Percentiles rank a stretch among this genome's conserved stretches.
phyloP scores from a whole-genome alignment of 2,797 vertebrate species.

The Serranus cabrilla region DNA sequence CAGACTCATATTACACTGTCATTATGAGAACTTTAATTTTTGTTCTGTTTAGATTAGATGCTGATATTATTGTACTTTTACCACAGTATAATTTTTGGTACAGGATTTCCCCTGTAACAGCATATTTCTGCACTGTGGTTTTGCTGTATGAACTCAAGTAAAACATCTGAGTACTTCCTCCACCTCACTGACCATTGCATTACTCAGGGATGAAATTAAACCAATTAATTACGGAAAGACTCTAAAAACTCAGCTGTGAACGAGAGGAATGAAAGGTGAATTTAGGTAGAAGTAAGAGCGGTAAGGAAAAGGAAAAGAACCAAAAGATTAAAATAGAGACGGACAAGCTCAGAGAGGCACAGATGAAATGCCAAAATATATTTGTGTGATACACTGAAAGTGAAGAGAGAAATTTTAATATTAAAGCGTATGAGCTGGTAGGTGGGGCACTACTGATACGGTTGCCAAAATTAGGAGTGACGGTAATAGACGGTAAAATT shows the following conservation, averaged over 20 bases:
- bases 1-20: no score
- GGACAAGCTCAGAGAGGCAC: constrained; percentile 31
- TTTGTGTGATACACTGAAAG: constrained; percentile 32
- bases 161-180: no score
- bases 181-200: not conserved
- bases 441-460: not conserved
- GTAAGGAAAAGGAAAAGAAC: not conserved
- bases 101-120: no score
- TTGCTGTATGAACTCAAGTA: no score
- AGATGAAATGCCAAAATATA: constrained; percentile 38
- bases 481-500: constrained; percentile 22
- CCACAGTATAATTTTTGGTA: no score
- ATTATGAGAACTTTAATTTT: no score
- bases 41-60: no score
- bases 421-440: not conserved
- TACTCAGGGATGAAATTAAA: not conserved
- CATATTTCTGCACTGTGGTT: no score
- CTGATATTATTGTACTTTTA: no score
- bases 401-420: constrained; percentile 24
- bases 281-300: not conserved
- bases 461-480: constrained; percentile 1
- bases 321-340: constrained; percentile 14
- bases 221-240: not conserved
- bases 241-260: not conserved
- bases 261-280: not conserved